These are phyloP conservation scores for Eremobia ochroleuca DNA, from an alignment of 2,888 invertebrate species.

Conservation along the genomic window DNA sequence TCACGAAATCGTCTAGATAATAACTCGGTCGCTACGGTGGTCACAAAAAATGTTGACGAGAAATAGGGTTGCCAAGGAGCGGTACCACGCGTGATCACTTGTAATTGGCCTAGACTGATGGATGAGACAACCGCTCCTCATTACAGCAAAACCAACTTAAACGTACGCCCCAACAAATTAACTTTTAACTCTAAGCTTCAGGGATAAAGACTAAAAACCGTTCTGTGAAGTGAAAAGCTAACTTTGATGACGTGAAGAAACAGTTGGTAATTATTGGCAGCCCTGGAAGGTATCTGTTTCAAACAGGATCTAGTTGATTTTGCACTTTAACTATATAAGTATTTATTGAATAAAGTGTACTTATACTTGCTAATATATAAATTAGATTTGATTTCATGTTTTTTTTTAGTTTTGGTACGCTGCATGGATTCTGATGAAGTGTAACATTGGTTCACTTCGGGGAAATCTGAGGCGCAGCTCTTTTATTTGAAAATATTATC, in stretches of 20 bases:
- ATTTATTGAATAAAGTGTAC: constrained; percentile 55
- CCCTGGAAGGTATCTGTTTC: constrained; percentile 71
- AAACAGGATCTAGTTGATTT: constrained; percentile 66
- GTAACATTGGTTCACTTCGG: background rate
- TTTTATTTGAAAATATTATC: background rate
- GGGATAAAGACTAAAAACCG: constrained; percentile 34
- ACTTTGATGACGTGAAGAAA: constrained; percentile 65
- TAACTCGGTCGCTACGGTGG: constrained; percentile 56
- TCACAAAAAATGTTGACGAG: constrained; percentile 70
- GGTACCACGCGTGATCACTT: constrained; percentile 84
- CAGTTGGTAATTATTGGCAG: constrained; percentile 77
- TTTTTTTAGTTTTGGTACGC: constrained; percentile 5
- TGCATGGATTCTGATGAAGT: background rate
- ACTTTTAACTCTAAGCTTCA: constrained; percentile 49
- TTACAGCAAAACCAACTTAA: constrained; percentile 74
- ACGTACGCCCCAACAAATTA: constrained; percentile 44
- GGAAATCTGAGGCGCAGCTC: background rate
- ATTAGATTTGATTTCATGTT: constrained; percentile 37
- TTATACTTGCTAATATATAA: constrained; percentile 49
- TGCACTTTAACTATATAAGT: constrained; percentile 58
- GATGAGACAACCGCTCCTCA: constrained; percentile 79
- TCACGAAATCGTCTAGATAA: constrained; percentile 71
- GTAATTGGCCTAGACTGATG: constrained; percentile 86
- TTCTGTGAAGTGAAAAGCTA: constrained; percentile 15
- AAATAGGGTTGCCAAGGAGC: constrained; percentile 83